A percentile compares a stretch with the other conserved stretches of the same genome.
phyloP scores from a whole-genome alignment of 2,797 vertebrate genomes.

The Momotus momota region DNA sequence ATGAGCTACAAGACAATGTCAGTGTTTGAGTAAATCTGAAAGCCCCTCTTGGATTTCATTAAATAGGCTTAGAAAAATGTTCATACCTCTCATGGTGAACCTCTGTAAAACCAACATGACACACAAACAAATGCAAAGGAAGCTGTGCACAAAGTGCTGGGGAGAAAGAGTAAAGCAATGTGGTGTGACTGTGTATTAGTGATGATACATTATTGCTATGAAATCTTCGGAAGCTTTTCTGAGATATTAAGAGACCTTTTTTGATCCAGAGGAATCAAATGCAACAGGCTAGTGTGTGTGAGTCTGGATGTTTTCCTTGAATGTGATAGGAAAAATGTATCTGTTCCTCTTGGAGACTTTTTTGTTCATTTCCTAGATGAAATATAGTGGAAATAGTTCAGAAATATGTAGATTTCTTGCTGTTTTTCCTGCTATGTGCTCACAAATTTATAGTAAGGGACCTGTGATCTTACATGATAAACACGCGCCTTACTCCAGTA shows the following conservation, averaged over 20 bases:
- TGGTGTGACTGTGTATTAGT: background rate
- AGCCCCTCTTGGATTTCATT: background rate
- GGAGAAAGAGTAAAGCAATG: background rate
- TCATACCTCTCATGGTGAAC: background rate
- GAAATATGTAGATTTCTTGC: background rate
- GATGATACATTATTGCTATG: background rate
- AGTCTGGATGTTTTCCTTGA: background rate
- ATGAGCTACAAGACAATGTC: background rate
- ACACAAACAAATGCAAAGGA: background rate
- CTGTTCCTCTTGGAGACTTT: background rate
- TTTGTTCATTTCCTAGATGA: background rate
- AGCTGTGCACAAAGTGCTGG: background rate
- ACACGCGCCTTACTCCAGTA: rapidly evolving
- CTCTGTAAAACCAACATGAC: background rate
- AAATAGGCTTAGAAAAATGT: background rate
- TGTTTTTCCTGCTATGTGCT: background rate
- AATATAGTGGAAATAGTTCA: background rate
- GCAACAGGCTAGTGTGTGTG: background rate
- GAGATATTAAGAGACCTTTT: background rate
- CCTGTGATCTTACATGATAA: background rate
- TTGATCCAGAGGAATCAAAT: background rate
- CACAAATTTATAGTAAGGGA: background rate
- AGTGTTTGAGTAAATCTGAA: background rate
- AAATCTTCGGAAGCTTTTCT: background rate
- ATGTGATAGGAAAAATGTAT: background rate